Base-by-base conservation (phyloP, 2,113 vertebrate species). In the Hipposideros armiger region DNA sequence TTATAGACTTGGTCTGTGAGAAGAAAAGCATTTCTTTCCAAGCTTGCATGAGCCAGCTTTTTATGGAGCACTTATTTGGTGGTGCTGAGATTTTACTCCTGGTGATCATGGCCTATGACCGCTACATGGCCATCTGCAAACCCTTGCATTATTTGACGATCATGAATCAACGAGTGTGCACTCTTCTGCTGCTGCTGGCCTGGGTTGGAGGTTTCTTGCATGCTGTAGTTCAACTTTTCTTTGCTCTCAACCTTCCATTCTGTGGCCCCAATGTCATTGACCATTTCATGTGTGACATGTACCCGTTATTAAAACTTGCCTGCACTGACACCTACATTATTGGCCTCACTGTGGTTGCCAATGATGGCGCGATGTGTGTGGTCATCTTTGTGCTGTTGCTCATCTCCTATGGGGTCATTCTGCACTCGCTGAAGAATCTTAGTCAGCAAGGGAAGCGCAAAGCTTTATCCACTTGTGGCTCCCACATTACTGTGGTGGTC, bases 211-310 rank as follows among this genome's bases (percentile, higher is more conserved):
- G 90, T 0, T 97, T 97, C 64, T 2, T 95, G 19, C 94, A 97
- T 91, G 87, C 87, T 24, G 7, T 84, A 1, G 20, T 94, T 26
- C 54, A 98, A 0, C 72, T 92, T 45, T n/a, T 97, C 24, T 87
- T 82, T 42, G 76, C 90, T 52, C 93, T 93, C 30, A 95, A 73
- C 14, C 94, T 97, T 91, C 87, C 90, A 8, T 96, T 97, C 70
- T 98, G 94, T 96, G 97, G 95, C 3, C 90, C 94, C 66, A 98
- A 95, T 67, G 6, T 97, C 52, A 97, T 92, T 0, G 96, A 97
- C 36, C 96, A 95, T 62, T 97, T 97, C 74, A 67, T 87, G 47
- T 97, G 96, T 81, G 96, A 97, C 84, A 97, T 97, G 78, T 96
- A 95, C 1, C 87, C 90, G 0, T 90, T 97, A 62, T 64, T 97